Base-by-base conservation (phyloP, 2,797 vertebrate genomes). In the Sardinella longiceps region DNA sequence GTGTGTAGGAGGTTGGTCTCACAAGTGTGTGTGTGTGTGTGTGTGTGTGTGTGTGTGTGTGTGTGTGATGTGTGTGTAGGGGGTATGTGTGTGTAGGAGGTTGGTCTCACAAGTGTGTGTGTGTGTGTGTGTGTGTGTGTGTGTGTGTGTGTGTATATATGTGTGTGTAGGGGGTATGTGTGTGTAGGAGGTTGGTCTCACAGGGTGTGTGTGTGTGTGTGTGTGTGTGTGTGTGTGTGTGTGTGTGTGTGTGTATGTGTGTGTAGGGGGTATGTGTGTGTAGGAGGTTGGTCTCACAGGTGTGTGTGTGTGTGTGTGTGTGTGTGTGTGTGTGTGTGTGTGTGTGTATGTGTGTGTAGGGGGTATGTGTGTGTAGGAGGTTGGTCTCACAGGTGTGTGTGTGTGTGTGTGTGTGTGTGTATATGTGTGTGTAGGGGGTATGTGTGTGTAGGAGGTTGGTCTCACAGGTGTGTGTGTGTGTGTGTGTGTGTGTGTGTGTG, bases 31-130 rank as follows among this genome's bases (percentile, higher is more conserved):
- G n/a, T 43, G 43, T 7, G 7, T 7, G 43, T 43, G 43, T 63
- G 58, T 63, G 58, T 63, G 58, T 63, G n/a, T n/a, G n/a, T n/a
- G 58, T 63, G 58, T 63, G 58, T 63, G 56, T 58, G 56, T n/a
- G 56, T 58, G 56, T 58, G 56, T 58, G 18, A n/a, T 58, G 56
- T 58, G 56, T 58, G 56, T 58, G 56, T n/a, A n/a, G n/a, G n/a
- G n/a, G n/a, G n/a, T 58, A 7, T 23, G 3, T 12, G 56, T 58
- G 20, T 23, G n/a, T n/a, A n/a, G n/a, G n/a, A n/a, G n/a, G 58
- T 25, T 7, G 28, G 60, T 70, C 12, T 70, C 30, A 1, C 30
- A 70, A 30, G 63, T 37, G 12, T 48, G 46, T 48, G 15, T n/a
- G 6, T 60, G 56, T 60, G 51, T 56, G 2, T 56, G 51, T 56